Evolutionary conservation across 2,888 invertebrate species (phyloP).

Genomic region (Dilophus febrilis): DNA sequence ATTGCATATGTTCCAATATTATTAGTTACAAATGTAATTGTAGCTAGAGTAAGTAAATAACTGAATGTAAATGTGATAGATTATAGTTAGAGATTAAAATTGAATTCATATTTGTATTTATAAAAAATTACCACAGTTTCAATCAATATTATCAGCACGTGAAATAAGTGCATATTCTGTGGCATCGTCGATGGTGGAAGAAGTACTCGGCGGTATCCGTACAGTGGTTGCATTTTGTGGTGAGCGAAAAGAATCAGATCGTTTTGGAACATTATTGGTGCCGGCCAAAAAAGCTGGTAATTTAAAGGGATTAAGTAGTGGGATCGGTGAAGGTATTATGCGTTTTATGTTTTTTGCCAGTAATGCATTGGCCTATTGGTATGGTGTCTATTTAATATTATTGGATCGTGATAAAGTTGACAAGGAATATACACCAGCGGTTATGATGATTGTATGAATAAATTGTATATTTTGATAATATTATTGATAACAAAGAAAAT

Average conservation of each 20-base stretch:
- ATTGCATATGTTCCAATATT: conserved; percentile 62
- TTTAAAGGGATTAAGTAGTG: conserved; percentile 47
- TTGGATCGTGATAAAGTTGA: conserved; percentile 38
- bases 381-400: conserved; percentile 56
- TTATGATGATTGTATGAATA: too few relatives aligned
- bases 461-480: too few relatives aligned
- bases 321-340: conserved; percentile 51
- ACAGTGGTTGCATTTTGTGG: conserved; percentile 70
- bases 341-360: conserved; percentile 58
- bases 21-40: conserved; percentile 52
- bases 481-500: too few relatives aligned
- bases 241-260: conserved; percentile 50
- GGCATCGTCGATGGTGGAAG: conserved; percentile 31
- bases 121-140: background rate
- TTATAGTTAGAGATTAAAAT: too few relatives aligned
- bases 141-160: background rate
- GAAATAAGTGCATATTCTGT: conserved; percentile 1
- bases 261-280: conserved; percentile 37
- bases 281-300: conserved; percentile 48
- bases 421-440: conserved; percentile 49
- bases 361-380: conserved; percentile 68
- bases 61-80: too few relatives aligned
- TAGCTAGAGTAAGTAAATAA: conserved; percentile 43
- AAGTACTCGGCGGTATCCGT: conserved; percentile 52
- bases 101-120: too few relatives aligned